Evolutionary conservation across 2,888 invertebrate species (phyloP).

Genomic region (Toxonevra muliebris): DNA sequence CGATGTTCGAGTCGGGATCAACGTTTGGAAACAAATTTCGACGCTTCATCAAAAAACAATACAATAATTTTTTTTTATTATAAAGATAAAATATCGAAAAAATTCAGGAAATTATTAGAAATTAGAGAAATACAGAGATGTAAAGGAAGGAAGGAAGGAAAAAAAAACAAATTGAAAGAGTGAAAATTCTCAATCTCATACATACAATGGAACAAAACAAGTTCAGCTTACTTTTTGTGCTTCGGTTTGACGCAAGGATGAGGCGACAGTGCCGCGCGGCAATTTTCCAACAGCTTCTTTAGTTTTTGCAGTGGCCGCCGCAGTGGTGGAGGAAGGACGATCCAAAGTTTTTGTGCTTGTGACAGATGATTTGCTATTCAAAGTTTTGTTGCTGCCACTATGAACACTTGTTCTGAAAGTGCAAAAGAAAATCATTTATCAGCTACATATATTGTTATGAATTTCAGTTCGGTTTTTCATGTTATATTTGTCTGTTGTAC

Average conservation of each 20-base stretch:
- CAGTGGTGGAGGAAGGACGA: not conserved
- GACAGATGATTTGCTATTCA: slow-evolving; percentile 15
- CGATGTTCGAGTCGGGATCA: slow-evolving; percentile 39
- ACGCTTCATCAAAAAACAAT: slow-evolving; percentile 34
- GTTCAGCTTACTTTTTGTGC: slow-evolving; percentile 54
- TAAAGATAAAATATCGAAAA: not conserved
- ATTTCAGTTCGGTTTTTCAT: no score
- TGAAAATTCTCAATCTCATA: slow-evolving; percentile 34
- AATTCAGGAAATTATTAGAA: not conserved
- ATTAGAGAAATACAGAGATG: slow-evolving; percentile 7
- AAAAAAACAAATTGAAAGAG: not conserved
- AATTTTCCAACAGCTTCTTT: slow-evolving; percentile 29
- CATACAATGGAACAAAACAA: no score
- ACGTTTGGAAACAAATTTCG: slow-evolving; percentile 43
- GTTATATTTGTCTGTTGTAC: slow-evolving; percentile 13
- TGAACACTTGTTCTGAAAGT: no score
- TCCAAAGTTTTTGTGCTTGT: not conserved
- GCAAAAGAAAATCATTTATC: no score
- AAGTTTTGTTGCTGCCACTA: slow-evolving; percentile 19
- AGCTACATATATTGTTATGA: no score
- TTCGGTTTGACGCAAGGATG: slow-evolving; percentile 52
- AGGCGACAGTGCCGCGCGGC: slow-evolving; percentile 40
- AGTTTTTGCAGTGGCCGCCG: slow-evolving; percentile 16
- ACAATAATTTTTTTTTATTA: slow-evolving; percentile 7
- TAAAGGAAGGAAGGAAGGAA: not conserved